Evolutionary conservation across 2,888 invertebrate genomes (phyloP).

Genomic region (Zonitis immaculata): DNA sequence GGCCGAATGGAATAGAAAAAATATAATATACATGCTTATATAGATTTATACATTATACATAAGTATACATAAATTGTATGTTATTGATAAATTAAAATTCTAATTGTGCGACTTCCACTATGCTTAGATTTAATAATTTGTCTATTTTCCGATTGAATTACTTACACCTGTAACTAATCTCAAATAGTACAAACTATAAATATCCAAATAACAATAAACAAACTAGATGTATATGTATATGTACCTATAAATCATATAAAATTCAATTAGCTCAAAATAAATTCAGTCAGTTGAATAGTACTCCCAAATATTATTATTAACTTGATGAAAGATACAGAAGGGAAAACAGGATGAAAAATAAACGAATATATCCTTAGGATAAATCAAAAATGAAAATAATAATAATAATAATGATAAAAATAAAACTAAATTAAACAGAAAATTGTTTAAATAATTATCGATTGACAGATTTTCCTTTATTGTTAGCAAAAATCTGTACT

Average conservation of each 20-base stretch:
- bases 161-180: slow-evolving; percentile 1
- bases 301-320: background rate
- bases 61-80: too few species aligned
- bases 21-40: slow-evolving; percentile 1
- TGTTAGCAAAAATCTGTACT: too few species aligned
- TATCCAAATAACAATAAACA: background rate
- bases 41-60: too few species aligned
- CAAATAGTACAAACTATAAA: slow-evolving; percentile 2
- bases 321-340: background rate
- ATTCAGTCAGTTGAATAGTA: background rate
- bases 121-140: slow-evolving; percentile 9
- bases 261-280: background rate
- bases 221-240: too few species aligned
- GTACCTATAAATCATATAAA: background rate
- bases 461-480: too few species aligned
- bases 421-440: too few species aligned
- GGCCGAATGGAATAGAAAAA: slow-evolving; percentile 11
- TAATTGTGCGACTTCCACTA: slow-evolving; percentile 10
- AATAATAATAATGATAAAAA: too few species aligned
- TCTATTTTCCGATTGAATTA: slow-evolving; percentile 5
- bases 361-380: background rate
- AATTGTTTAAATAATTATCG: too few species aligned
- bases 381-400: too few species aligned
- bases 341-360: background rate
- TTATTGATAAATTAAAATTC: slow-evolving; percentile 15